Percentiles rank a stretch among this genome's conserved stretches.
Evolutionary conservation across 2,888 invertebrate genomes (phyloP).

Genomic region (Eupeodes luniger): DNA sequence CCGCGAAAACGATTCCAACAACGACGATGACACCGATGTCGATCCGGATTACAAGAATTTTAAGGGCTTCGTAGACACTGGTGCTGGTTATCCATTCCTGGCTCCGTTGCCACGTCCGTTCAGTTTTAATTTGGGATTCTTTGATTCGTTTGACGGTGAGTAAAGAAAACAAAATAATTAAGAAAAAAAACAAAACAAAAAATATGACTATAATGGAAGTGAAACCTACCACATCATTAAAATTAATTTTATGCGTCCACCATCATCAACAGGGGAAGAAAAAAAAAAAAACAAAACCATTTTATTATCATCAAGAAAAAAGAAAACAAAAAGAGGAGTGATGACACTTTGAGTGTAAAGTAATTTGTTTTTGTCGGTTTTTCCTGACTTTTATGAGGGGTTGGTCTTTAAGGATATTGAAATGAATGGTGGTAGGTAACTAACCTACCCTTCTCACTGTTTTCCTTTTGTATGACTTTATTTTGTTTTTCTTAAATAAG

Average conservation of each 20-base stretch:
- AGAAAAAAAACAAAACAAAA: not conserved
- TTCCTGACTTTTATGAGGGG: conserved; percentile 46
- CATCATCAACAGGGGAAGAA: not conserved
- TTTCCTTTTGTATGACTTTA: not conserved
- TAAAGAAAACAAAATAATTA: conserved; percentile 42
- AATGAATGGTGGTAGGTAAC: not conserved
- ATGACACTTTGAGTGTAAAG: conserved; percentile 54
- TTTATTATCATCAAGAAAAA: conserved; percentile 18
- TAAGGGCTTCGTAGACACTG: conserved; percentile 83
- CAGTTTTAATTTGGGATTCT: conserved; percentile 80
- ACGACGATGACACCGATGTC: conserved; percentile 77
- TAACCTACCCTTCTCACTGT: not conserved
- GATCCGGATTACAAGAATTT: conserved; percentile 81
- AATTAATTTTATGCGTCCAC: conserved; percentile 52
- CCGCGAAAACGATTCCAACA: conserved; percentile 54
- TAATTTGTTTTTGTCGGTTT: conserved; percentile 61
- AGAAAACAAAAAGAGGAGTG: not conserved
- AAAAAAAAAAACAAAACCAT: conserved; percentile 8
- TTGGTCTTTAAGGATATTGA: conserved; percentile 41
- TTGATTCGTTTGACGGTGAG: conserved; percentile 83
- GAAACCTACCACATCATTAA: conserved; percentile 51
- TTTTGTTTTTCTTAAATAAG: not conserved
- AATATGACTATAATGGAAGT: conserved; percentile 18
- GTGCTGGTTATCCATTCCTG: conserved; percentile 81
- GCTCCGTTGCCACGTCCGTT: conserved; percentile 80